Evolutionary conservation across 2,113 vertebrate species (phyloP).

Genomic region (Ophthalmolycus amberensis): DNA sequence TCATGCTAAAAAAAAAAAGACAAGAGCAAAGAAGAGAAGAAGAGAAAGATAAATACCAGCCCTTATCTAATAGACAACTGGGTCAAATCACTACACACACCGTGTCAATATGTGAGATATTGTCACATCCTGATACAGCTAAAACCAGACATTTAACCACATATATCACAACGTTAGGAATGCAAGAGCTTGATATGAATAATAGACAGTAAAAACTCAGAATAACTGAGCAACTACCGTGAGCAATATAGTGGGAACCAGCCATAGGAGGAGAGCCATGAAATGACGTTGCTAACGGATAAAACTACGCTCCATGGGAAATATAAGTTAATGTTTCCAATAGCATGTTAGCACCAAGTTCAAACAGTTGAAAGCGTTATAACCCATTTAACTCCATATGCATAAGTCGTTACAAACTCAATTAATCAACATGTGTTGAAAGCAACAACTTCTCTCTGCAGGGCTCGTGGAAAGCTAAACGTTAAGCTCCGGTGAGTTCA

Average conservation of each 20-base stretch:
- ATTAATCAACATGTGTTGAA: neutral
- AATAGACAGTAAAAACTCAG: neutral
- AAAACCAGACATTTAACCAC: neutral
- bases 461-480: neutral
- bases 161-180: neutral
- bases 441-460: neutral
- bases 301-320: neutral
- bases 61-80: neutral
- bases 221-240: conserved; percentile 12
- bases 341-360: neutral
- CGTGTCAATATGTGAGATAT: neutral
- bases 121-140: neutral
- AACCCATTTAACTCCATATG: fast-evolving
- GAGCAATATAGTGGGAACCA: conserved; percentile 17
- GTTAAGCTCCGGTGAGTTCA: neutral
- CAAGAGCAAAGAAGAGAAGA: neutral
- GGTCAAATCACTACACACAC: neutral
- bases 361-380: neutral
- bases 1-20: neutral
- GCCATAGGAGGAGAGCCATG: conserved; percentile 3
- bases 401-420: neutral
- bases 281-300: neutral
- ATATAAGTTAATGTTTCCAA: neutral
- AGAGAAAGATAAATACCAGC: neutral
- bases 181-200: neutral